phyloP scores from a whole-genome alignment of 2,797 vertebrate genomes.

The Oreortyx pictus region DNA sequence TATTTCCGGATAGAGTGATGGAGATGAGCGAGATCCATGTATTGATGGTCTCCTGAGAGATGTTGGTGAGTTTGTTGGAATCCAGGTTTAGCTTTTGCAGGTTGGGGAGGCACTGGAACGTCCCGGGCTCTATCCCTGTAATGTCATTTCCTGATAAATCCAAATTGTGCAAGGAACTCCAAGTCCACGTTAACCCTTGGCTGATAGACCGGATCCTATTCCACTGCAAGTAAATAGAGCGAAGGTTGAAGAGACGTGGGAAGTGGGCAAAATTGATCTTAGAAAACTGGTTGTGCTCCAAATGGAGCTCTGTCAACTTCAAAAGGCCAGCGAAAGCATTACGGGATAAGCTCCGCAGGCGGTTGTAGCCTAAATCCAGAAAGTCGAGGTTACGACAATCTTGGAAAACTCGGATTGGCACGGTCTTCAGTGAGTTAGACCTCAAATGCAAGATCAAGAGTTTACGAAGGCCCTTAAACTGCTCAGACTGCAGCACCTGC shows the following conservation, averaged over 20 bases:
- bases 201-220: conserved; percentile 92
- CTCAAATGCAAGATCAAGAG: conserved; percentile 93
- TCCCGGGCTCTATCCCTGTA: conserved; percentile 87
- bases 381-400: conserved; percentile 98
- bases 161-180: conserved; percentile 97
- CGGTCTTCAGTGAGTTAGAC: conserved; percentile 92
- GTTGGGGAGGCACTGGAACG: conserved; percentile 95
- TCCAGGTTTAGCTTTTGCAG: conserved; percentile 96
- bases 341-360: conserved; percentile 92
- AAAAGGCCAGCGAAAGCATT: conserved; percentile 95
- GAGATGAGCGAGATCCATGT: conserved; percentile 95
- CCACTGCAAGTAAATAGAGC: conserved; percentile 96
- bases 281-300: conserved; percentile 99
- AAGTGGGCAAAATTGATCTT: conserved; percentile 98
- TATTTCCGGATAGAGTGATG: conserved; percentile 94
- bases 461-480: conserved; percentile 93
- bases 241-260: conserved; percentile 92
- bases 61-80: conserved; percentile 96
- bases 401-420: conserved; percentile 94
- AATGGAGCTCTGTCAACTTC: conserved; percentile 94
- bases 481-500: conserved; percentile 89
- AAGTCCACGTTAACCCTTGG: conserved; percentile 95
- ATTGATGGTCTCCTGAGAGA: conserved; percentile 92
- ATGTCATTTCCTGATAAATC: conserved; percentile 97
- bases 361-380: conserved; percentile 95